Evolutionary conservation across 2,888 invertebrate species (phyloP), one percentile per base, ranked within the genome.

Genomic region (Parasteatoda lunata): DNA sequence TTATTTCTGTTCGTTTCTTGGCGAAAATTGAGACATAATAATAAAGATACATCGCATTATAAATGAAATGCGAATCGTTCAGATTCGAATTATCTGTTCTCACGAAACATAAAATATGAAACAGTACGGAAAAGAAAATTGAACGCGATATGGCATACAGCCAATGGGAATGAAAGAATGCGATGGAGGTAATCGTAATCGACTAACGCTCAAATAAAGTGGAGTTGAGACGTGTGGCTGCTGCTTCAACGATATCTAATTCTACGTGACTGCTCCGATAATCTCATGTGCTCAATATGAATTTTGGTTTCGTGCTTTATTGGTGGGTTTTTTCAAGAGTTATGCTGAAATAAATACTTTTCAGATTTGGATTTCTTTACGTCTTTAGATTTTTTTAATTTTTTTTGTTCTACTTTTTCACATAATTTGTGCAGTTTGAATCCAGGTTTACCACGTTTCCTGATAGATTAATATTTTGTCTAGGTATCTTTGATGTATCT

Each of bases 101-200:
- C 73, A 75, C 75, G 75, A 75, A 81, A 80, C 15, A 73, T 52
- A 71, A 75, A 81, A 81, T 81, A 81, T 75, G 78, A 59, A 79
- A 30, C 54, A 51, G 13, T 47, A 59, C 59, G 9, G 9, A 48
- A 69, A 69, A 54, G 68, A 76, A 65, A 65, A 76, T 76, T 76
- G 77, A 68, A 45, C 77, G 13, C 49, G 45, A 30, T 76, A 47
- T 69, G 69, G 68, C 71, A 72, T 9, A 30, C 15, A 30, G 79
- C 71, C 77, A 77, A 59, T 45, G 48, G 15, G 59, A 75, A 68
- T 48, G 45, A 68, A 54, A 47, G 66, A 69, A 52, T 66, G 75
- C 13, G 72, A 73, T 72, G 52, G 54, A 52, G 66, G 52, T 52
- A 65, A 69, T 81, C 30, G 52, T 72, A 72, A 72, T 72, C 72